Percentiles rank a stretch among this genome's conserved stretches.
phyloP scores from a whole-genome alignment of 2,888 invertebrate genomes.

The Adelognathus sp. region DNA sequence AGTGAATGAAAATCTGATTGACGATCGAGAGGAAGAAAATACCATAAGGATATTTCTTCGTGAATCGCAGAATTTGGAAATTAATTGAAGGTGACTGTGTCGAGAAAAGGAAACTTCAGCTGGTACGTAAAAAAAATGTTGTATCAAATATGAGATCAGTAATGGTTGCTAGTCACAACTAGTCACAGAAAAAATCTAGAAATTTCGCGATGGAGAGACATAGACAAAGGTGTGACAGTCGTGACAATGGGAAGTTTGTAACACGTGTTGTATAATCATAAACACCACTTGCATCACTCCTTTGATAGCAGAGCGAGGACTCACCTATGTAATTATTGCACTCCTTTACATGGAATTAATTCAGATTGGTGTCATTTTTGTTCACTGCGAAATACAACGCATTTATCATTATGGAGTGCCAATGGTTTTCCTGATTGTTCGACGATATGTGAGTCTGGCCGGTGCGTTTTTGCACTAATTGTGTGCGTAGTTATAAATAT shows the following conservation, averaged over 20 bases:
- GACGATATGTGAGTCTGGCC: neutral
- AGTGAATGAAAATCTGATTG: too few species aligned
- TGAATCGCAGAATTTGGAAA: neutral
- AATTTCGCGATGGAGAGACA: constrained; percentile 40
- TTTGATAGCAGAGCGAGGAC: constrained; percentile 31
- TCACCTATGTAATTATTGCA: constrained; percentile 13
- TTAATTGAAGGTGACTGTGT: neutral
- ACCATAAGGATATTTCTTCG: neutral
- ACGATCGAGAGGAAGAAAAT: neutral
- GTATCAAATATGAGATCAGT: neutral
- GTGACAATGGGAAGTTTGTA: constrained; percentile 44
- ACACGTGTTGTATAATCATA: constrained; percentile 39
- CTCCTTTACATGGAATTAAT: neutral
- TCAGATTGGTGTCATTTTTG: neutral
- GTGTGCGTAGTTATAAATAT: too few species aligned
- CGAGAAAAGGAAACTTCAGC: neutral
- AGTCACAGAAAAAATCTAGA: constrained; percentile 15
- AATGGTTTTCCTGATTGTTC: neutral
- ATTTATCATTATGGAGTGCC: neutral
- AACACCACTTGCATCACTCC: constrained; percentile 46
- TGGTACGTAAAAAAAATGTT: neutral
- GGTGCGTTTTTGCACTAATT: too few species aligned
- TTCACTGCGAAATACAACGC: neutral
- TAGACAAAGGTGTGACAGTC: constrained; percentile 31
- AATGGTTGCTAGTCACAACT: neutral